Evolutionary conservation across 2,888 invertebrate genomes (phyloP).

Genomic region (Pheosia gnoma): DNA sequence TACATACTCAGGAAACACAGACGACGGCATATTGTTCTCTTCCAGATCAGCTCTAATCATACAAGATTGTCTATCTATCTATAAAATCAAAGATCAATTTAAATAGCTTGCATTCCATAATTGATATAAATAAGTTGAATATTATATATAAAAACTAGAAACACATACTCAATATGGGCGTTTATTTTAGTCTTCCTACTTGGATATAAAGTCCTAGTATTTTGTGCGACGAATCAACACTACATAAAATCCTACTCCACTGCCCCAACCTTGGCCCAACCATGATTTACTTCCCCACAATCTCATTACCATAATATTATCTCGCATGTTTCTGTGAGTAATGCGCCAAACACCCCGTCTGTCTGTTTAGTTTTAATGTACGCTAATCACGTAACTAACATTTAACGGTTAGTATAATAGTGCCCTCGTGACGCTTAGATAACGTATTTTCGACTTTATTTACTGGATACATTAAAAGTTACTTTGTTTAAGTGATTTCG

Average conservation of each 20-base stretch:
- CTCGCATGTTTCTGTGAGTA: constrained; percentile 62
- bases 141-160: no score
- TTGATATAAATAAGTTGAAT: no score
- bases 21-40: no score
- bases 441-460: neutral
- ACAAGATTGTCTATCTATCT: no score
- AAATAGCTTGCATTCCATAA: no score
- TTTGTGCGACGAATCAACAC: no score
- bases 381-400: constrained; percentile 41
- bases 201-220: neutral
- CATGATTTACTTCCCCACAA: constrained; percentile 65
- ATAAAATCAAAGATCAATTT: no score
- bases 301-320: constrained; percentile 62
- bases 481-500: neutral
- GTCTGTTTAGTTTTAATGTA: constrained; percentile 42
- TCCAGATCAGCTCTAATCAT: no score
- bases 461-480: neutral
- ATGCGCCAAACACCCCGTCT: constrained; percentile 47
- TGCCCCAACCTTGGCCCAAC: constrained; percentile 60
- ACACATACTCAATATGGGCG: no score
- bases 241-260: constrained; percentile 35
- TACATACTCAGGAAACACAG: no score
- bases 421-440: constrained; percentile 8
- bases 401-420: constrained; percentile 23
- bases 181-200: neutral